phyloP scores from a whole-genome alignment of 2,797 vertebrate species.

The Choloepus didactylus region DNA sequence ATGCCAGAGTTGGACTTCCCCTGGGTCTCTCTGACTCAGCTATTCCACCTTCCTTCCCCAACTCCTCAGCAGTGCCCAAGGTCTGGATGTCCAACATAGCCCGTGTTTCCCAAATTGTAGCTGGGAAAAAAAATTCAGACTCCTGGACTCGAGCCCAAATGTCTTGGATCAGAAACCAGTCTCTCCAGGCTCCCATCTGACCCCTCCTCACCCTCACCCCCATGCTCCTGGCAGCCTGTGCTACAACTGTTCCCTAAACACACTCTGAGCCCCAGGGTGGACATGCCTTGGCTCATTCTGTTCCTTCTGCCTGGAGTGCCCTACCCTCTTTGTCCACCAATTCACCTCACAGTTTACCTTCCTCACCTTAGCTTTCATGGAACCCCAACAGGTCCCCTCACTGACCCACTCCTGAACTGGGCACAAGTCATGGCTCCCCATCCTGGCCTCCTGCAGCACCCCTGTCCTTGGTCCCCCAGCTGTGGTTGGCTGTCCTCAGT shows the following conservation, averaged over 20 bases:
- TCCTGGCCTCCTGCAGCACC: not conserved
- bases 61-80: not conserved
- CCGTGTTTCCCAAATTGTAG: not conserved
- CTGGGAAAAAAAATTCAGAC: not conserved
- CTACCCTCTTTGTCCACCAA: not conserved
- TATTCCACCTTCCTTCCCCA: not conserved
- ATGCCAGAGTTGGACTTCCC: not conserved
- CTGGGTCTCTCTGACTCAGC: not conserved
- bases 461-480: not conserved
- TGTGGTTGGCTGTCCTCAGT: not conserved
- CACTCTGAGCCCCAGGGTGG: fast-evolving
- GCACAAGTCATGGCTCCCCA: not conserved
- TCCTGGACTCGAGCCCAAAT: not conserved
- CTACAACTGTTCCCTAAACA: not conserved
- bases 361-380: not conserved
- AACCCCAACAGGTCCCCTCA: not conserved
- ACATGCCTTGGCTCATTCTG: fast-evolving
- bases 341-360: not conserved
- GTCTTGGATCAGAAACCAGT: not conserved
- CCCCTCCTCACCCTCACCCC: not conserved
- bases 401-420: not conserved
- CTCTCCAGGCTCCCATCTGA: not conserved
- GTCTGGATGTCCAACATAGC: not conserved
- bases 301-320: not conserved
- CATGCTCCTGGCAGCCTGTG: not conserved